Percentiles rank a stretch among this genome's conserved stretches.
phyloP scores from a whole-genome alignment of 2,888 invertebrate species.

The Phalera bucephala region DNA sequence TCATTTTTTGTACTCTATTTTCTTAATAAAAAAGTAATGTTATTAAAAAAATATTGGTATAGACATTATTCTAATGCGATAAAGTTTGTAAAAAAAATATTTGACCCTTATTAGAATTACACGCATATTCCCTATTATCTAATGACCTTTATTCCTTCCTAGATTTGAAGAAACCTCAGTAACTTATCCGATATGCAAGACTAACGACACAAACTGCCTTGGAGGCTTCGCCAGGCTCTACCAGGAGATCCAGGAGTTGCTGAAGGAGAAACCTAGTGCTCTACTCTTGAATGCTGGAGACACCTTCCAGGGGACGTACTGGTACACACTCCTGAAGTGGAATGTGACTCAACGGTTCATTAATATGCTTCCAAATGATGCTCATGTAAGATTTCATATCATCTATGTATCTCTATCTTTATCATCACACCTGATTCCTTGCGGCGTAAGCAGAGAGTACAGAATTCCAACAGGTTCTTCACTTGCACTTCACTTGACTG shows the following conservation, averaged over 20 bases:
- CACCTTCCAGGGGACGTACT: slow-evolving; percentile 91
- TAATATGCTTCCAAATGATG: slow-evolving; percentile 89
- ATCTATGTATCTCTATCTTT: too few species aligned
- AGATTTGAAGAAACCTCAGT: slow-evolving; percentile 85
- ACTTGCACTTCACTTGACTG: slow-evolving; percentile 2
- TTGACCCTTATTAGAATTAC: too few species aligned
- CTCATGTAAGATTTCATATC: slow-evolving; percentile 86
- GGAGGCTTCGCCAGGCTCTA: slow-evolving; percentile 88
- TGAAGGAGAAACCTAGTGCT: slow-evolving; percentile 77
- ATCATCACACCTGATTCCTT: too few species aligned
- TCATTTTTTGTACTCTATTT: too few species aligned
- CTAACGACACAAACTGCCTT: slow-evolving; percentile 79
- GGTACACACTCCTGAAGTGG: slow-evolving; percentile 89
- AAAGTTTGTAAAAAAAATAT: too few species aligned
- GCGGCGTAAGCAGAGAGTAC: too few species aligned
- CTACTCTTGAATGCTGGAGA: slow-evolving; percentile 92
- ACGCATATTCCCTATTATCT: too few species aligned
- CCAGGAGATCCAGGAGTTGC: slow-evolving; percentile 74
- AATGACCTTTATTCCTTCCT: too few species aligned
- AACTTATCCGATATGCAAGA: slow-evolving; percentile 78
- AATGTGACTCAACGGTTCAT: slow-evolving; percentile 89
- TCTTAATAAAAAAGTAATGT: too few species aligned
- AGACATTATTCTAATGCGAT: too few species aligned
- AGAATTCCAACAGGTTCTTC: too few species aligned
- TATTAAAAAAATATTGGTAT: too few species aligned